These are phyloP conservation scores for Hermaeophaga mercurialis DNA, from an alignment of 2,888 invertebrate species.

Conservation along the genomic window DNA sequence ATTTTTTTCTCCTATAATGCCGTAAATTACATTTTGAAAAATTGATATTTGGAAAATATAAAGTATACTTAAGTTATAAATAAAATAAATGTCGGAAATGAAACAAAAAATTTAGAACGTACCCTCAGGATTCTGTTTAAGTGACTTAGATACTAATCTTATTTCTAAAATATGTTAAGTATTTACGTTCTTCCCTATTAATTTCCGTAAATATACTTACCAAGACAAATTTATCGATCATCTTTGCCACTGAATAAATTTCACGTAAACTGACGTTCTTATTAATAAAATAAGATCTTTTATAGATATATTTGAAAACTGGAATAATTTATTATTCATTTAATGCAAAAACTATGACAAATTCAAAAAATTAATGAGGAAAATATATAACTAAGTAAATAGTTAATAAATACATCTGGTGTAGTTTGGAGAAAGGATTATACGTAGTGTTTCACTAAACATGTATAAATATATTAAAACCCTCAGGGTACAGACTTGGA, in stretches of 20 bases:
- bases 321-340: not conserved
- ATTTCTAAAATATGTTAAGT: no score
- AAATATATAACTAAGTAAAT: slow-evolving; percentile 5
- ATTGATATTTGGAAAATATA: no score
- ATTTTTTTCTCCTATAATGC: no score
- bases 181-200: not conserved
- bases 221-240: not conserved
- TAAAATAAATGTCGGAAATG: no score
- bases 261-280: not conserved
- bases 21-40: no score
- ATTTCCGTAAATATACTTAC: not conserved
- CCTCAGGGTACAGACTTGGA: no score
- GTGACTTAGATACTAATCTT: no score
- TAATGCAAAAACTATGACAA: slow-evolving; percentile 2
- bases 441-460: no score
- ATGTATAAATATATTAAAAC: no score
- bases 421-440: not conserved
- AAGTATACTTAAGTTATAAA: no score
- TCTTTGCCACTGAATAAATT: slow-evolving; percentile 1
- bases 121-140: no score
- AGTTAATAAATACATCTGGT: not conserved
- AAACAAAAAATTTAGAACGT: no score
- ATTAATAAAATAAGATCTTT: slow-evolving; percentile 16
- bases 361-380: slow-evolving; percentile 11
- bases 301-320: slow-evolving; percentile 11